Conservation (phyloP, 2,888 invertebrate genomes). For the Polyploca ridens region DNA sequence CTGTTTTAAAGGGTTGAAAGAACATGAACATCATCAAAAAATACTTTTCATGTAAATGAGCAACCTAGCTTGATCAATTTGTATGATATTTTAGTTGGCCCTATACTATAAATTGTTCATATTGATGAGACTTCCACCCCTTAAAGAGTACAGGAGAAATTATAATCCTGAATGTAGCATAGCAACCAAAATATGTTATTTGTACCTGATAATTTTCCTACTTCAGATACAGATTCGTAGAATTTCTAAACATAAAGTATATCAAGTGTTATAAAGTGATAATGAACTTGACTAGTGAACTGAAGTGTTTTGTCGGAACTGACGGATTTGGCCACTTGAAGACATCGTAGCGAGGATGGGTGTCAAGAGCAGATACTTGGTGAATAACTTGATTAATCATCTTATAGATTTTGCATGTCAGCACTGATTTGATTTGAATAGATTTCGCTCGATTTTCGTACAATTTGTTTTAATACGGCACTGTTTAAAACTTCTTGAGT, state of each 20-base stretch:
- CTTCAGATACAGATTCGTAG: background rate
- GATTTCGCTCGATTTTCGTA: background rate
- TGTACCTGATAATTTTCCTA: background rate
- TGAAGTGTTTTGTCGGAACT: constrained; percentile 15
- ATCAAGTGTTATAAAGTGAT: constrained; percentile 13
- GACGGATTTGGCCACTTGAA: constrained; percentile 17
- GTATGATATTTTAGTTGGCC: too few species aligned
- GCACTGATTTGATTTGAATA: background rate
- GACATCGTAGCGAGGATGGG: constrained; percentile 53
- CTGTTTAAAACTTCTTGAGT: too few species aligned
- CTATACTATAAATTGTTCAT: too few species aligned
- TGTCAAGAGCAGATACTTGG: constrained; percentile 71
- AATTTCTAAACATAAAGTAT: background rate
- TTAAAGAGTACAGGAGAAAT: too few species aligned
- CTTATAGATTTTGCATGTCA: constrained; percentile 1
- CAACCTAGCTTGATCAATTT: too few species aligned
- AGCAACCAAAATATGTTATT: background rate
- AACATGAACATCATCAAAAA: too few species aligned
- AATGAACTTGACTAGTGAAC: constrained; percentile 23
- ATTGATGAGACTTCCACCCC: too few species aligned
- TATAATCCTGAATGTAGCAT: too few species aligned
- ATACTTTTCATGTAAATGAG: too few species aligned
- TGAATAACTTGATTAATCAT: constrained; percentile 43
- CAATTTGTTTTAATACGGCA: background rate
- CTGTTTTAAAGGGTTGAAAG: too few species aligned